Evolutionary conservation across 2,888 invertebrate species (phyloP), one percentile per base, ranked within the genome.

Genomic region (Lordiphosa fenestrarum): DNA sequence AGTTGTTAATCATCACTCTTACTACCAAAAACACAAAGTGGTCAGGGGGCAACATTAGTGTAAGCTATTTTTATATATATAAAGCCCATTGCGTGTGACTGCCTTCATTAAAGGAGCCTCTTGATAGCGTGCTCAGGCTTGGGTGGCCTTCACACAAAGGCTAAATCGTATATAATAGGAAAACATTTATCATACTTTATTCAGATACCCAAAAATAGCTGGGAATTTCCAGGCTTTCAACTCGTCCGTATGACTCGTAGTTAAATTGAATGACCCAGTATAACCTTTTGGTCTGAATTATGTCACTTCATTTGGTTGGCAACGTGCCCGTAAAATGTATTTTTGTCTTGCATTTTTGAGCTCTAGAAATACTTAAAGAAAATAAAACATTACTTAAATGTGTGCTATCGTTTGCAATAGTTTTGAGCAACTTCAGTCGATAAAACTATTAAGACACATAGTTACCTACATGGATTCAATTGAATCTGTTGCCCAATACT

Each of bases 191-290:
- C 19, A 48, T 59, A 59, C 59, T 59, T 51, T 42, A 48, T 52
- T 54, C 48, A 10, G 30, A 1, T 15, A 10, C 6, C 21, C 61
- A 57, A 37, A 70, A 70, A 70, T 71, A 66, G 52, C 53, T 73
- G 76, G 75, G 78, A 55, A 75, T 73, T 76, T 75, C 75, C 78
- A 59, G 36, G 55, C 30, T 47, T 36, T 44, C n/a, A 51, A 6
- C 23, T 36, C 40, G 47, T 36, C 36, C 15, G 13, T 41, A 13
- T 6, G 30, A 37, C 9, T 6, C 30, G 46, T 30, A 23, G 41
- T 19, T 19, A 1, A 13, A 13, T 47, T 6, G n/a, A 13, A 12
- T n/a, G 37, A 13, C 37, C 37, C 37, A 7, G 12, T 13, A 37
- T 37, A 37, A 13, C 37, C 37, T 37, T 13, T 12, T 12, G 12